These are phyloP conservation scores for Okamejei kenojei DNA, from an alignment of 2,797 vertebrate species.

Conservation along the genomic window DNA sequence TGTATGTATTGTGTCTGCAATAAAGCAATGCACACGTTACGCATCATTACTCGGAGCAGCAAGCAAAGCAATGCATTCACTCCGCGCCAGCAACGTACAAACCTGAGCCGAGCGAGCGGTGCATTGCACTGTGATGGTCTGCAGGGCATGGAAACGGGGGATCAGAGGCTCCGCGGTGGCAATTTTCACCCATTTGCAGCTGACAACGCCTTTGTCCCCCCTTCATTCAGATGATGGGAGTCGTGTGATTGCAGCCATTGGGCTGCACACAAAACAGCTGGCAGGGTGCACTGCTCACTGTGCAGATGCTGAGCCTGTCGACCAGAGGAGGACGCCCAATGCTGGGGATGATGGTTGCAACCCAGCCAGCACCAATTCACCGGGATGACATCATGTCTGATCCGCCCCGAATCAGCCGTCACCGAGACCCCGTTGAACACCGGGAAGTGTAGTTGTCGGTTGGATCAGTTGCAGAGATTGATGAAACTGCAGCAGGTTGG, in stretches of 20 bases:
- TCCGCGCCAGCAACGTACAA: neutral
- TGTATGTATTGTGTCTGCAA: conserved; percentile 26
- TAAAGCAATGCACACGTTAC: conserved; percentile 36
- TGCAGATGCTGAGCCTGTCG: neutral
- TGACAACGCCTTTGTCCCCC: neutral
- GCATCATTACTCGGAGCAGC: conserved; percentile 39
- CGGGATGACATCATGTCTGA: neutral
- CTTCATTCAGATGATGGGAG: conserved; percentile 17
- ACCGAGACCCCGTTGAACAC: neutral
- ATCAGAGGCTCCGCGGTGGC: neutral
- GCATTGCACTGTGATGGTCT: neutral
- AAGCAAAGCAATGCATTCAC: neutral
- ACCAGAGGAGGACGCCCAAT: conserved; percentile 18
- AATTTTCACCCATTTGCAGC: conserved; percentile 15
- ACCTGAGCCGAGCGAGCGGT: neutral
- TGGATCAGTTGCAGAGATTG: neutral
- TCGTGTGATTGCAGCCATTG: neutral
- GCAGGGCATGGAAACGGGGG: neutral
- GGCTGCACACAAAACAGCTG: neutral
- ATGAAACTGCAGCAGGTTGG: neutral
- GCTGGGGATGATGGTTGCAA: neutral
- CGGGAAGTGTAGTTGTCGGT: conserved; percentile 10
- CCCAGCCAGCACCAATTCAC: neutral
- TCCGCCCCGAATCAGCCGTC: neutral
- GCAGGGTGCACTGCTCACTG: neutral